Evolutionary conservation across 2,888 invertebrate genomes (phyloP).

Genomic region (Parapristionchus giblindavisi): DNA sequence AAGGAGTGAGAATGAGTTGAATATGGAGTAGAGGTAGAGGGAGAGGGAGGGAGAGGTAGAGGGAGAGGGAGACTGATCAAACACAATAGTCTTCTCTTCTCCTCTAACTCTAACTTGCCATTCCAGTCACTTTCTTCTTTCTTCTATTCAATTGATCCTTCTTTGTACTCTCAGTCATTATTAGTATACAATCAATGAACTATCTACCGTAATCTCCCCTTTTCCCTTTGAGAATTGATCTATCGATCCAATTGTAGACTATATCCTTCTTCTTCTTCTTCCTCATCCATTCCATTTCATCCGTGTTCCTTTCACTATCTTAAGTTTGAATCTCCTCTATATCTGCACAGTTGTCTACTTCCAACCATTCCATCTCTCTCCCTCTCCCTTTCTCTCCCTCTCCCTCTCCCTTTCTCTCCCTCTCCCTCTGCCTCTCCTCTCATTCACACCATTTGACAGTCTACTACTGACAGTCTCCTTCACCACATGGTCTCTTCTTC

Average conservation of each 20-base stretch:
- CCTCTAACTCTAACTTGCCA: not conserved
- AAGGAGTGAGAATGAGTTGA: not conserved
- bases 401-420: slow-evolving; percentile 10
- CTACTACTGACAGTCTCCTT: no score
- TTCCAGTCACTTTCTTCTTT: slow-evolving; percentile 26
- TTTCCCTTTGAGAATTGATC: slow-evolving; percentile 5
- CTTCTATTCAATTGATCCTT: not conserved
- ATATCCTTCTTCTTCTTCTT: not conserved
- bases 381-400: slow-evolving; percentile 5
- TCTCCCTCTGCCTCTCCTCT: slow-evolving; percentile 15
- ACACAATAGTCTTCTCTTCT: not conserved
- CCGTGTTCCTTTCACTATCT: not conserved
- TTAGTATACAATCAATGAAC: not conserved
- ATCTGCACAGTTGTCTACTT: slow-evolving; percentile 2
- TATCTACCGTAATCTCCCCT: not conserved
- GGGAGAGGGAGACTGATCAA: not conserved
- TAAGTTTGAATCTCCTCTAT: slow-evolving; percentile 6
- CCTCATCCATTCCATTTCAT: not conserved
- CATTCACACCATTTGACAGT: slow-evolving; percentile 12
- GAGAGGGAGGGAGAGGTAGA: no score
- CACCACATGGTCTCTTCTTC: slow-evolving; percentile 4
- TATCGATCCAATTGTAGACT: slow-evolving; percentile 18
- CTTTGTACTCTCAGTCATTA: slow-evolving; percentile 7
- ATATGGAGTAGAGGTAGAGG: not conserved
- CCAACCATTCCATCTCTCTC: not conserved